Base-by-base conservation (phyloP, 37 sponge, comb jelly and placozoan genomes). In the Haliclona indistincta region DNA sequence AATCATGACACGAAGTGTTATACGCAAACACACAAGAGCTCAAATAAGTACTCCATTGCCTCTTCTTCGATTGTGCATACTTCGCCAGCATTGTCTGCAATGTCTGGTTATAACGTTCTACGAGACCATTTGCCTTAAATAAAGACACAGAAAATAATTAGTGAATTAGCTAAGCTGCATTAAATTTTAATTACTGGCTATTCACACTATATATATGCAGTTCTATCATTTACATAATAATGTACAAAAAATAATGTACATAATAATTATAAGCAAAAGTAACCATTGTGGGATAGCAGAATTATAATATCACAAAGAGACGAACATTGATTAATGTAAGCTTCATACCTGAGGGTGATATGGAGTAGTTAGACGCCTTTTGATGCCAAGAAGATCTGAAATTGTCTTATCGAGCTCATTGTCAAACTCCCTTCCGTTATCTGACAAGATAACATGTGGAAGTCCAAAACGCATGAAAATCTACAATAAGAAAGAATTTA, bases 61-160 rank as follows among this genome's bases (percentile, higher is more conserved):
- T 28, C 34, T 77, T 73, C 76, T 69, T 70, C 33, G 25, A 43
- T 22, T 7, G 10, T 6, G 34, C 38, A 28, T 25, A 39, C 68
- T 77, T 77, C 19, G 32, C 71, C 8, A 77, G 70, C 78, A 77
- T 77, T 20, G 6, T 37, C 44, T 77, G 72, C 40, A 77, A 77
- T 40, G 78, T 77, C 68, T 71, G 78, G 39, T 77, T 66, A 3
- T 25, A 77, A 26, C 78, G 36, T 43, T 71, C 78, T 73, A 43
- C 78, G 4, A 77, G n/a, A n/a, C 78, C 68, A 77, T 77, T 76
- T 23, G 45, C 68, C 64, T 76, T 25, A n/a, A n/a, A n/a, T n/a
- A n/a, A n/a, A n/a, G n/a, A n/a, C 20, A n/a, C n/a, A n/a, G 19
- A 30, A n/a, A 76, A 63, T 29, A 23, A 42, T 8, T 62, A 61